Evolutionary conservation across 2,797 vertebrate genomes (phyloP), one percentile per base, ranked within the genome.

Genomic region (Acanthurus tractus): DNA sequence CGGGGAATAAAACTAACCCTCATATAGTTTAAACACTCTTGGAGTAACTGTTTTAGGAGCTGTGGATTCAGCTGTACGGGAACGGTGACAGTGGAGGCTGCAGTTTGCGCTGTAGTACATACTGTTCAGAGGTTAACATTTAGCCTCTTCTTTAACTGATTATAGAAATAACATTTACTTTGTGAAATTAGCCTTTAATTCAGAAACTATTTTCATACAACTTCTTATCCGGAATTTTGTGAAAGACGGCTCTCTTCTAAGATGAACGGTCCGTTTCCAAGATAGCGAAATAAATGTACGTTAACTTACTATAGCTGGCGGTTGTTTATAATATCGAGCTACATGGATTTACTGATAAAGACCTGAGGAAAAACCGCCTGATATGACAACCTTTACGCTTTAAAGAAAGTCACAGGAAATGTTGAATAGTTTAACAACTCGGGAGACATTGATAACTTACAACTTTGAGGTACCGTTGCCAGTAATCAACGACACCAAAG

Each of bases 401-500:
- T 3, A 3, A 7, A 18, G 0, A 3, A 9, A 17, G 8, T 18
- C 0, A 36, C 1, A 12, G 0, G 4, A 1, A 13, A 0, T 0
- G 0, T 3, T 8, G 1, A 3, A 4, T 0, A 0, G 3, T 34
- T 17, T 6, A 29, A 46, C 2, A 3, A 1, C 15, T 23, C 0
- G 0, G 1, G 7, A 0, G 2, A 0, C 12, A 59, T 54, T 15
- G 22, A 2, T 44, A 3, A 38, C 3, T 1, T 3, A 4, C 8
- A 1, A 45, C 0, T 6, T 22, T 45, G 0, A 12, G 20, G 23
- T 0, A 12, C 1, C 0, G 10, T 7, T 36, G 25, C 3, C 61
- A 6, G 36, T 6, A 13, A 0, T 8, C 13, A 50, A 22, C n/a
- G 44, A 57, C 6, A 42, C 8, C 2, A 65, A 23, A 55, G 17